phyloP scores from a whole-genome alignment of 2,888 invertebrate genomes.

The Maniola hyperantus region DNA sequence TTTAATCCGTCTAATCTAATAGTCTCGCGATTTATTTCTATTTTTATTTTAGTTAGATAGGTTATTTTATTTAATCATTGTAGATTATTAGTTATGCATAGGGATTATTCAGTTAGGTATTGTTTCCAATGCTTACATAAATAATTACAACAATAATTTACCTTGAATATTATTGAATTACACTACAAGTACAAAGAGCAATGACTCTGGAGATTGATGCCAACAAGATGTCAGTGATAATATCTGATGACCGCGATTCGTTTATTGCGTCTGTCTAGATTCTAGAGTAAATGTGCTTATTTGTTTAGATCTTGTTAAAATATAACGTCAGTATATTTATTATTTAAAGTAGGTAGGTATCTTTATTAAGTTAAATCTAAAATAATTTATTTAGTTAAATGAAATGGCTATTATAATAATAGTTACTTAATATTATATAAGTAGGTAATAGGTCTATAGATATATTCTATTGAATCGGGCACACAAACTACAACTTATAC shows the following conservation, averaged over 20 bases:
- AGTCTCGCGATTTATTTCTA: too few species aligned
- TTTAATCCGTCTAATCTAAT: too few species aligned
- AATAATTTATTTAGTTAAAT: background rate
- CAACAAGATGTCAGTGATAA: conserved; percentile 4
- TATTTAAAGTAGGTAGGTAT: too few species aligned
- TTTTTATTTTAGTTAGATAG: too few species aligned
- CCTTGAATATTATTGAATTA: conserved; percentile 4
- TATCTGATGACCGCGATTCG: background rate
- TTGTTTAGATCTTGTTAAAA: too few species aligned
- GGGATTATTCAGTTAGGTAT: too few species aligned
- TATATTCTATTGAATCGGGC: too few species aligned
- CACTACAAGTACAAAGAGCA: conserved; percentile 13
- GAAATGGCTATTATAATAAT: background rate
- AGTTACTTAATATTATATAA: background rate
- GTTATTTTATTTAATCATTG: too few species aligned
- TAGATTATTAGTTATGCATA: too few species aligned
- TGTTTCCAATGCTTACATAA: background rate
- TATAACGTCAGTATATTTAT: too few species aligned
- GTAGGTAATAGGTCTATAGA: too few species aligned
- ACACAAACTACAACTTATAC: too few species aligned
- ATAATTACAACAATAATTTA: background rate
- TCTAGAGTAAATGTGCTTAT: background rate
- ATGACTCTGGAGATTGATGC: conserved; percentile 3
- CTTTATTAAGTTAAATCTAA: background rate
- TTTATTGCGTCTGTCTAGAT: background rate